Evolutionary conservation across 1,140 invertebrate species (phyloP).

Genomic region (Monomorium pharaonis): DNA sequence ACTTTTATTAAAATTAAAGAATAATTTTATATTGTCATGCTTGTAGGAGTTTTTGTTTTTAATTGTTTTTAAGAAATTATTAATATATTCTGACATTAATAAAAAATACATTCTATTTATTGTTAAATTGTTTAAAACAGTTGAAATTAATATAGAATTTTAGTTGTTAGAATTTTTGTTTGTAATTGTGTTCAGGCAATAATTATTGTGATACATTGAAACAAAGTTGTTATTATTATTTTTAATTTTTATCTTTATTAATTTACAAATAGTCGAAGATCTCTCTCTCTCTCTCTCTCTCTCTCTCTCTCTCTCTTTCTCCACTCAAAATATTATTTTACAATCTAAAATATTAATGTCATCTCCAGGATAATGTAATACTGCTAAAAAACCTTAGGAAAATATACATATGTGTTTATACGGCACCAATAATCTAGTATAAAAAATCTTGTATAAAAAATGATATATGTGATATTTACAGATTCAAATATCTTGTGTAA

Average conservation of each 20-base stretch:
- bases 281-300: no score
- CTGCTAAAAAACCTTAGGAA: not conserved
- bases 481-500: constrained; percentile 5
- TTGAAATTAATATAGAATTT: not conserved
- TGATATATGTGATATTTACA: not conserved
- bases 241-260: not conserved
- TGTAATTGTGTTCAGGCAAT: not conserved
- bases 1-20: not conserved
- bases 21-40: not conserved
- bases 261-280: not conserved
- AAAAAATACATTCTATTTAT: not conserved
- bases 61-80: not conserved
- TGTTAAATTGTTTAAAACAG: not conserved
- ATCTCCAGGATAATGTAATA: not conserved
- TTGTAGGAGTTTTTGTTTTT: not conserved
- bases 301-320: no score
- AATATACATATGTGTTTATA: not conserved
- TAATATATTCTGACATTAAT: not conserved
- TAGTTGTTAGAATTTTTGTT: not conserved
- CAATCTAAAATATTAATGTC: not conserved
- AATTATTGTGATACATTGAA: not conserved
- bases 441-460: constrained; percentile 1
- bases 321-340: not conserved
- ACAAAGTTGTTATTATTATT: no score
- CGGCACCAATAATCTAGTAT: not conserved